Conservation (phyloP, 2,113 vertebrate species). For the Drymodes brunneopygia region DNA sequence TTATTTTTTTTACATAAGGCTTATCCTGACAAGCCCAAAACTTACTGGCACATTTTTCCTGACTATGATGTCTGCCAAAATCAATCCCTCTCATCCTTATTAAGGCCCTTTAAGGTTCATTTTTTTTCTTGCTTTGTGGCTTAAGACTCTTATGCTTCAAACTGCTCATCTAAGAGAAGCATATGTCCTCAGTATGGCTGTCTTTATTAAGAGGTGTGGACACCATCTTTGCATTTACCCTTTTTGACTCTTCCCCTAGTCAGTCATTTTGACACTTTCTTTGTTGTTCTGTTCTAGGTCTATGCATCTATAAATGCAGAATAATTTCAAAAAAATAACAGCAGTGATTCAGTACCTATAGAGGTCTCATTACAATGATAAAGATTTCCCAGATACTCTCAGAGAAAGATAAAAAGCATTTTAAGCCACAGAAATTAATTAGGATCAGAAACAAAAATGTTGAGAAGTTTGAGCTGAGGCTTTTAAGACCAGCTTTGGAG, state of each 20-base stretch:
- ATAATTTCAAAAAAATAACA: not conserved
- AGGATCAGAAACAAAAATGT: not conserved
- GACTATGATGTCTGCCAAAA: not conserved
- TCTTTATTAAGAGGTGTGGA: not conserved
- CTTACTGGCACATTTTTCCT: not conserved
- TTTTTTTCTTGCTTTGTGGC: not conserved
- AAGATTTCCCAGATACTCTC: not conserved
- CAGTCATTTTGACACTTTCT: not conserved
- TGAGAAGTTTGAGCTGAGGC: not conserved
- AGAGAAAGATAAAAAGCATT: not conserved
- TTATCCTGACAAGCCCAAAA: not conserved
- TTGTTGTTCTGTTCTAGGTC: not conserved
- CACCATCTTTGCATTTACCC: not conserved
- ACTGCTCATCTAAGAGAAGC: not conserved
- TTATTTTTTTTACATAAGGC: not conserved
- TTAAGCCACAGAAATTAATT: not conserved
- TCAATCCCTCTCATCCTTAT: not conserved
- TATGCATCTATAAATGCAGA: not conserved
- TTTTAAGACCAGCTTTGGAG: not conserved
- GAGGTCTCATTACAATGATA: not conserved
- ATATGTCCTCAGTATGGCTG: not conserved
- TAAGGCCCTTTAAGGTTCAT: not conserved
- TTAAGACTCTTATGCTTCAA: not conserved
- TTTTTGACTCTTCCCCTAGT: not conserved
- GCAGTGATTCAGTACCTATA: not conserved